Conservation (phyloP, 1,140 invertebrate genomes). For the Rhopalosiphum padi region DNA sequence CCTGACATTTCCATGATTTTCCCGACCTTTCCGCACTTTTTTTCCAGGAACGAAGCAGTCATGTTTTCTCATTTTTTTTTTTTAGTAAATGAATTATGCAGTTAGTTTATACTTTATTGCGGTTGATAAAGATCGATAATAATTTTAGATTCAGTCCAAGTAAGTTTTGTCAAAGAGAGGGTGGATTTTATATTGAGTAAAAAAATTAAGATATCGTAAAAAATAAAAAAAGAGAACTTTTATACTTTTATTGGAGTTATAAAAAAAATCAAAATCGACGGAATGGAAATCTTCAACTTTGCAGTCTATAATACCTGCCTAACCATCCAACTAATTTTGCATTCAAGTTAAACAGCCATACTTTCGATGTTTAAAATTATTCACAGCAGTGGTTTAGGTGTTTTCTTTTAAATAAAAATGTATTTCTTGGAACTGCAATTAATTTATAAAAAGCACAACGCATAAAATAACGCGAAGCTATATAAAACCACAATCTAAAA, state of each 20-base stretch:
- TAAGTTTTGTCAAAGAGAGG: not conserved
- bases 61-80: not conserved
- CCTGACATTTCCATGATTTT: not conserved
- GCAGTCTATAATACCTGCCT: not conserved
- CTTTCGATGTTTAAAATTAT: not conserved
- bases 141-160: not conserved
- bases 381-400: not conserved
- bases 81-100: not conserved
- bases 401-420: not conserved
- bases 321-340: conserved; percentile 9
- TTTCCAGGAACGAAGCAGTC: not conserved
- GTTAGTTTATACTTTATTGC: not conserved
- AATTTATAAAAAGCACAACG: not conserved
- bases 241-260: not conserved
- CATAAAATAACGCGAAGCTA: not conserved
- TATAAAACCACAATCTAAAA: not conserved
- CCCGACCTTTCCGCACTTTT: not conserved
- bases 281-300: not conserved
- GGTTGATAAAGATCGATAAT: not conserved
- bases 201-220: conserved; percentile 2
- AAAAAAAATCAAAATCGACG: not conserved
- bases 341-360: not conserved
- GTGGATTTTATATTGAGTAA: not conserved
- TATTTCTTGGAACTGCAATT: not conserved
- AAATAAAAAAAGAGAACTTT: not conserved